Evolutionary conservation across 2,797 vertebrate genomes (phyloP), one percentile per base, ranked within the genome.

Genomic region (Notolabrus celidotus): DNA sequence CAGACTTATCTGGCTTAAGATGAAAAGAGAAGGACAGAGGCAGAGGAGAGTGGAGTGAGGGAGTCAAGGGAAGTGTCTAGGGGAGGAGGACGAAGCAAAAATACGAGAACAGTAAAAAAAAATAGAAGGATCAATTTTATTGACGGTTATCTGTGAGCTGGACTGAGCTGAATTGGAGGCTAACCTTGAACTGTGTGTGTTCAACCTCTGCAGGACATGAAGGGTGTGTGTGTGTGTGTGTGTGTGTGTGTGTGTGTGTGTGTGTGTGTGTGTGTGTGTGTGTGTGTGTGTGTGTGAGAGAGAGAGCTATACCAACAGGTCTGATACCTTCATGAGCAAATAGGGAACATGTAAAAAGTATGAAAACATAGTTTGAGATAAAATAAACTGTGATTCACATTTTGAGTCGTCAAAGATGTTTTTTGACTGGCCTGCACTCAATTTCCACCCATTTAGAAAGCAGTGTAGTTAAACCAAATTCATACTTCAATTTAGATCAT

Each of bases 1-100:
- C 84, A 79, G 90, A 89, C 88, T 82, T 89, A 88, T 90, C 89
- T 85, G 87, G 88, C 85, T 84, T 51, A 74, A 89, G 89, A 93
- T 92, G 89, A 92, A 88, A 90, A 85, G 85, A 87, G 88, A 90
- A 86, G 83, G 89, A 91, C 85, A 85, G 81, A 86, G 84, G 78
- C 66, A 81, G 70, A 80, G 80, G 86, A 79, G 73, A 88, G 74
- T 65, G 54, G 69, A 77, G 77, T 77, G 82, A 84, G 79, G 36
- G 74, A 80, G 85, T 80, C 85, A 84, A 59, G 65, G 66, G 69
- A 73, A 82, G 81, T 67, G 74, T 74, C 71, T 39, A 51, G 62
- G 62, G 56, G 64, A 60, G 33, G 65, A 47, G 56, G 51, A 63
- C 25, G 42, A 65, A 34, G 62, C 47, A 58, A 80, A 89, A 77